Percentiles rank a stretch among this genome's conserved stretches.
Conservation (phyloP, 2,113 vertebrate species). For the Pitta sordida region DNA sequence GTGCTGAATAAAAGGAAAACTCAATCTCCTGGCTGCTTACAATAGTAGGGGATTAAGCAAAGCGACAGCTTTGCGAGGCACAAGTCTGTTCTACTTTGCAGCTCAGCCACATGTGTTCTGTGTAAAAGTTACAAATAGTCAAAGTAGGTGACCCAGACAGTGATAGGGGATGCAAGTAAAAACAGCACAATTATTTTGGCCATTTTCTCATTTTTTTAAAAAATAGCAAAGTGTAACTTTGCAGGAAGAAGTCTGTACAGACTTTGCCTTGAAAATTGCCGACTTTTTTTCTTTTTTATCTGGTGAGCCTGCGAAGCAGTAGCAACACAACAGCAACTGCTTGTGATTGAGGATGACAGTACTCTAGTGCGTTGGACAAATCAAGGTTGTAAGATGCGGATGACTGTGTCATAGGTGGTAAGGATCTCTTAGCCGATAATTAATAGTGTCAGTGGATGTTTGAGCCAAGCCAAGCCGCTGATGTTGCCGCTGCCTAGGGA, state of each 20-base stretch:
- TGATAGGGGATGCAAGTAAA: neutral
- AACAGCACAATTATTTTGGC: neutral
- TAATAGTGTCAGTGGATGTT: neutral
- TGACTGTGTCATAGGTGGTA: neutral
- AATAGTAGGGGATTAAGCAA: neutral
- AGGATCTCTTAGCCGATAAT: neutral
- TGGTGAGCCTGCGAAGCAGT: neutral
- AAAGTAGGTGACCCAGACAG: neutral
- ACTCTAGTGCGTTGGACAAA: neutral
- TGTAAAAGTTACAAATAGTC: neutral
- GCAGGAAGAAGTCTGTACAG: neutral
- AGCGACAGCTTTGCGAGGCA: neutral
- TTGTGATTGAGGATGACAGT: neutral
- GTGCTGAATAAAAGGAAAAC: neutral
- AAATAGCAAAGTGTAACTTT: neutral
- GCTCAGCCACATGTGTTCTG: neutral
- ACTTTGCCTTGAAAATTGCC: neutral
- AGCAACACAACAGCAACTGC: too few relatives aligned
- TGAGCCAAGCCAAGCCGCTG: neutral
- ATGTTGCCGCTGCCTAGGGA: neutral
- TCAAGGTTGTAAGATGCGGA: constrained; percentile 1
- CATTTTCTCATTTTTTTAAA: neutral
- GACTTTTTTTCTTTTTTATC: neutral
- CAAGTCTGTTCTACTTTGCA: neutral
- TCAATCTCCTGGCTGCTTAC: neutral